These are phyloP conservation scores for Tetramorium bicarinatum DNA, from an alignment of 2,888 invertebrate species.

Conservation along the genomic window DNA sequence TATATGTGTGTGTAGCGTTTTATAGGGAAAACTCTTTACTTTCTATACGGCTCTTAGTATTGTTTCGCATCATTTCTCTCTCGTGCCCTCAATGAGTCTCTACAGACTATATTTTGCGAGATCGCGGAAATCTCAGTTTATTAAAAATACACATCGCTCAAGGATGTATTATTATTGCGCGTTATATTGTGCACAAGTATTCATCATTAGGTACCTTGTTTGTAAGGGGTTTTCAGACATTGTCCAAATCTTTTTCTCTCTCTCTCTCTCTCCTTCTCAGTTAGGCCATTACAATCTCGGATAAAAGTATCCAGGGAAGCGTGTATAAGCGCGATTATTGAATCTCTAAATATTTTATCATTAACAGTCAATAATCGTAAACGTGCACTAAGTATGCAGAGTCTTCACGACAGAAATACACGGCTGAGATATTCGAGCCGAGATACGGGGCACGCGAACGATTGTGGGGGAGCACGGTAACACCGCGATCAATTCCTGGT, in stretches of 20 bases:
- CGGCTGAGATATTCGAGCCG: not conserved
- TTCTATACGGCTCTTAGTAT: slow-evolving; percentile 38
- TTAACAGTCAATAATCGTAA: slow-evolving; percentile 54
- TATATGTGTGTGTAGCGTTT: slow-evolving; percentile 44
- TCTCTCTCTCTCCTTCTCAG: slow-evolving; percentile 1
- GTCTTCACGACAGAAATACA: not conserved
- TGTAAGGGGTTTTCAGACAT: slow-evolving; percentile 27
- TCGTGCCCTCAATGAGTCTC: slow-evolving; percentile 43
- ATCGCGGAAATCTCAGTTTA: slow-evolving; percentile 76
- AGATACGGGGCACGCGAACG: not conserved
- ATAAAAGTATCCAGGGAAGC: slow-evolving; percentile 60
- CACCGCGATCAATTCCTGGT: not conserved
- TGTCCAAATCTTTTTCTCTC: slow-evolving; percentile 11
- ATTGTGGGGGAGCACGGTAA: not conserved
- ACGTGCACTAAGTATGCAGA: slow-evolving; percentile 60
- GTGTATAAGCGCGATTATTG: slow-evolving; percentile 41
- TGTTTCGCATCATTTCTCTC: slow-evolving; percentile 10
- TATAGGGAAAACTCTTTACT: slow-evolving; percentile 56
- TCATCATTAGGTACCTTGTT: slow-evolving; percentile 41
- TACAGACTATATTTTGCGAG: slow-evolving; percentile 64
- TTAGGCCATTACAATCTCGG: slow-evolving; percentile 69
- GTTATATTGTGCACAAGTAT: slow-evolving; percentile 77
- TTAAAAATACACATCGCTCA: slow-evolving; percentile 81
- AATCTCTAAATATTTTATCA: slow-evolving; percentile 35
- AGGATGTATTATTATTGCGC: slow-evolving; percentile 77